These are phyloP conservation scores for Xenopus borealis DNA, from an alignment of 2,113 vertebrate genomes.

Conservation along the genomic window DNA sequence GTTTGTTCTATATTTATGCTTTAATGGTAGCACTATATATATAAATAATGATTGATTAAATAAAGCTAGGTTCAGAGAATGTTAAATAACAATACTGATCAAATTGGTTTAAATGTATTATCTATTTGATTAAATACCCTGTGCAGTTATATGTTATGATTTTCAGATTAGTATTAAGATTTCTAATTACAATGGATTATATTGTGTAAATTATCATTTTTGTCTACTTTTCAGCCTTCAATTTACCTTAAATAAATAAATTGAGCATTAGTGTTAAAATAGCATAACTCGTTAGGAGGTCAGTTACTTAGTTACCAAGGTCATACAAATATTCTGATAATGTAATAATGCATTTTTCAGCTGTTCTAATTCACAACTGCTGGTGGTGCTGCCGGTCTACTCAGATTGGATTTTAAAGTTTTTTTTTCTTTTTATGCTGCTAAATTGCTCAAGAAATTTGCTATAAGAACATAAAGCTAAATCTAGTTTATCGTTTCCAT, in stretches of 20 bases:
- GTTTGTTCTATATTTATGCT: no score
- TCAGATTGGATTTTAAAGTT: conserved; percentile 47
- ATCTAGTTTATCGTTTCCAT: conserved; percentile 70
- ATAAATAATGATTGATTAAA: no score
- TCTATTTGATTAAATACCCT: no score
- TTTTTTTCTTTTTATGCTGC: conserved; percentile 57
- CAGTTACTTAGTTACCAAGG: conserved; percentile 79
- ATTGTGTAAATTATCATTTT: neutral
- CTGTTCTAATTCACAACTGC: conserved; percentile 54
- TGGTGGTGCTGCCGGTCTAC: conserved; percentile 74
- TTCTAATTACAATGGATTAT: neutral
- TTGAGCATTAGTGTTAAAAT: conserved; percentile 34
- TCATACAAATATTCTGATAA: conserved; percentile 63
- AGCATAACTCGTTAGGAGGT: conserved; percentile 62
- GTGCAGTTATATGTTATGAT: no score
- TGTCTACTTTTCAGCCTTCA: neutral
- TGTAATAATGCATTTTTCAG: conserved; percentile 46
- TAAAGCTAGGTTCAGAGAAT: no score
- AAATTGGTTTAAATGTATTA: no score
- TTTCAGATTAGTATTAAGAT: neutral
- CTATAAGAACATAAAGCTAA: conserved; percentile 63
- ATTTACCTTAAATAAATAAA: no score
- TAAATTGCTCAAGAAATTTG: conserved; percentile 64
- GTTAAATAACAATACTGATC: no score
- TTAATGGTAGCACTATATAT: no score